phyloP scores from a whole-genome alignment of 2,797 vertebrate species.

The Myiotriccus ornatus region DNA sequence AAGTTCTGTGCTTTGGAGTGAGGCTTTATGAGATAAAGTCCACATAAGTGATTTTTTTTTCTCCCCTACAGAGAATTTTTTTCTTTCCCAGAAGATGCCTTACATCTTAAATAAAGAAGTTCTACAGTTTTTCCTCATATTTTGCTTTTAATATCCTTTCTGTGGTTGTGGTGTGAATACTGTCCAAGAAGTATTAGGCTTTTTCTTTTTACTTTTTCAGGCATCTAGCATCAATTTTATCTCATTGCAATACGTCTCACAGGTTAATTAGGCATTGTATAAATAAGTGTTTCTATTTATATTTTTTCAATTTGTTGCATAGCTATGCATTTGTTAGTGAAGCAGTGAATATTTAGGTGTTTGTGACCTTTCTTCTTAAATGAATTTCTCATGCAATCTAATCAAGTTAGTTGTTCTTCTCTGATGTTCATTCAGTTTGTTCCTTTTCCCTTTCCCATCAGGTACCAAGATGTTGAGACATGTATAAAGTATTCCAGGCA shows the following conservation, averaged over 20 bases:
- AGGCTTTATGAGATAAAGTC: background rate
- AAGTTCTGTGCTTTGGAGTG: background rate
- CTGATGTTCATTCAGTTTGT: background rate
- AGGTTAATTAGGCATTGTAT: background rate
- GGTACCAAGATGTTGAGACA: background rate
- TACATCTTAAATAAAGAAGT: background rate
- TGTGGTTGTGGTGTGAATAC: background rate
- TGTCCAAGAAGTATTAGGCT: background rate
- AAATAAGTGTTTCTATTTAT: conserved; percentile 8
- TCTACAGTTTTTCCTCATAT: background rate
- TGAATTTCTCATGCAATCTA: background rate
- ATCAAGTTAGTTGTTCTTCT: background rate
- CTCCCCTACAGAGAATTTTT: background rate
- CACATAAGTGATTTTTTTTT: background rate
- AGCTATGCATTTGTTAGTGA: background rate
- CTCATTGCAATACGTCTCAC: background rate
- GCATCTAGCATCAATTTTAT: background rate
- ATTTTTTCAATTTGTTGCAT: background rate
- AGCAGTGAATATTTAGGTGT: background rate
- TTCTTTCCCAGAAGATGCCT: background rate
- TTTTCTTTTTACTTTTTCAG: background rate
- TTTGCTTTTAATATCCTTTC: background rate
- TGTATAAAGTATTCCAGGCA: background rate
- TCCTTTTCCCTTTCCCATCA: background rate
- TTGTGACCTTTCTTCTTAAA: background rate